Base-by-base conservation (phyloP, 2,113 vertebrate species). In the Sylvilagus bachmani region DNA sequence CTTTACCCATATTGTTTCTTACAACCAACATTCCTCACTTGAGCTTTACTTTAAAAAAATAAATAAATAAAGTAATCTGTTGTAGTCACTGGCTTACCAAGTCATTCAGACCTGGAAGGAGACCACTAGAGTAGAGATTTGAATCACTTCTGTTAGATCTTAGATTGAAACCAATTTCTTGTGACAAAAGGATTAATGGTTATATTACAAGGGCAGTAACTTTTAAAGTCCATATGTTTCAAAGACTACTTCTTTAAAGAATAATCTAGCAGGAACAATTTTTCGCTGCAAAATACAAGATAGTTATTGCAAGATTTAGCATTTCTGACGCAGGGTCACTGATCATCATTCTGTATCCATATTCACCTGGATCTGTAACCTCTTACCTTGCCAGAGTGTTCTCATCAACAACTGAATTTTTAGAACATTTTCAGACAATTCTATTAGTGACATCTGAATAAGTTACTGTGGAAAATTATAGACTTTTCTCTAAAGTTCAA, bases 341-440 rank as follows among this genome's bases (percentile, higher is more conserved):
- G 17, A 51, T 67, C 73, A 62, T 81, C 90, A 67, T 70, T 11
- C 36, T 66, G 51, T 53, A 67, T 87, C 55, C 6, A 5, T 25
- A 16, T 6, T 84, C 17, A 29, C 58, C 58, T 93, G 64, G 16
- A 13, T 44, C 80, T 87, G 12, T n/a, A 70, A 53, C 21, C 79
- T 82, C 62, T 91, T 61, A 67, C 74, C 38, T 89, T 51, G n/a
- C 10, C 55, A 70, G 75, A 70, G 4, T 21, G 14, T 51, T 88
- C 82, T 85, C 31, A 31, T 6, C 2, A 83, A 69, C 5, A 53
- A 36, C 22, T 44, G 14, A 10, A 75, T 49, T 92, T 92, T 89
- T 61, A 95, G 89, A 78, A 94, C 11, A 6, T 92, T 91, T 85
- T 91, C 82, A 93, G 73, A 64, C 69, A 64, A 89, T 96, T 58